These are phyloP conservation scores for Plestiodon gilberti DNA, from an alignment of 2,113 vertebrate species.

Conservation along the genomic window DNA sequence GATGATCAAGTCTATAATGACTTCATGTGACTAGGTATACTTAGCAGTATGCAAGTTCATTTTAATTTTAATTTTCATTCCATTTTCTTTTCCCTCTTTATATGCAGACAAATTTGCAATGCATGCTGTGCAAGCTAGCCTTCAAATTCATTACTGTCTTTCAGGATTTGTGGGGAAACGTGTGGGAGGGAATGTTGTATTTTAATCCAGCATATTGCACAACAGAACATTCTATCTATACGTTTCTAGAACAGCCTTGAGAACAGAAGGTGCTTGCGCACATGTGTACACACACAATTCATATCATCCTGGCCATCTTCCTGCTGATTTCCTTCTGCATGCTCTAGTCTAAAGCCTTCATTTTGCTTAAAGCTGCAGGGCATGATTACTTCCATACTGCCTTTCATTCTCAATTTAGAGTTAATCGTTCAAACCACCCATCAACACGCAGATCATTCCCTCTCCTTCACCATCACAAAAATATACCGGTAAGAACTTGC, in stretches of 20 bases:
- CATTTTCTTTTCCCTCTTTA: neutral
- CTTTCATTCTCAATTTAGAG: neutral
- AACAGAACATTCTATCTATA: neutral
- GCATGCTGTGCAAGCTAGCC: neutral
- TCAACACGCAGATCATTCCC: neutral
- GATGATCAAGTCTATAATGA: neutral
- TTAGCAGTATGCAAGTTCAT: neutral
- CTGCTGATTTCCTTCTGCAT: too few relatives aligned
- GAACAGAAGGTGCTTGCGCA: neutral
- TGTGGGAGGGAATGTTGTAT: neutral
- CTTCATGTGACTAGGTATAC: neutral
- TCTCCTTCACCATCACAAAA: neutral
- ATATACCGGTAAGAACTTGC: neutral
- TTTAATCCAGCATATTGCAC: neutral
- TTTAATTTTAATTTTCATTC: neutral
- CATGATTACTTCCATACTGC: neutral
- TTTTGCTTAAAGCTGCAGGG: neutral
- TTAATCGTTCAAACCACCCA: neutral
- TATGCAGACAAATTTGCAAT: neutral
- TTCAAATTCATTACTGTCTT: neutral
- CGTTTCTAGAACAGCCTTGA: accelerated
- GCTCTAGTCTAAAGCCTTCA: neutral
- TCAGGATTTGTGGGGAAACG: neutral
- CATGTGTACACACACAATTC: accelerated
- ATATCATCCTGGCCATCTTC: neutral